Percentiles rank a stretch among this genome's conserved stretches.
Conservation (phyloP, 1,140 invertebrate genomes). For the Drosophila pseudoobscura region DNA sequence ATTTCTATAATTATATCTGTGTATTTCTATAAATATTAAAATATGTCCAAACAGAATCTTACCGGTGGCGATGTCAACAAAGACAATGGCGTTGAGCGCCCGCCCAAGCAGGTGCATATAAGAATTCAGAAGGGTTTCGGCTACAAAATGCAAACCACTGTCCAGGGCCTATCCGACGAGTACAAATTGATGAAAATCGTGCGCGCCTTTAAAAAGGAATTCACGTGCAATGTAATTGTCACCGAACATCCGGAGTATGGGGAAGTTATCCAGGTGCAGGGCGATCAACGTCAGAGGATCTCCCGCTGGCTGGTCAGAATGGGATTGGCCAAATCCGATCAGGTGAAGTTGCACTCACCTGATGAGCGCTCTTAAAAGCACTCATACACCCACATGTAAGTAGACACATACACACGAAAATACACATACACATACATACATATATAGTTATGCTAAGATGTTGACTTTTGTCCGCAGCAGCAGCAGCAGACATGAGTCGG, state of each 20-base stretch:
- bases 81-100: constrained; percentile 87
- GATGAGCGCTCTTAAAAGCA: constrained; percentile 89
- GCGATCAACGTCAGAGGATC: constrained; percentile 97
- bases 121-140: constrained; percentile 98
- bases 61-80: constrained; percentile 90
- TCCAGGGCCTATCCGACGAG: constrained; percentile 94
- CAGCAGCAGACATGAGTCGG: constrained; percentile 26
- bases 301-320: constrained; percentile 96
- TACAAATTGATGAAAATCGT: constrained; percentile 99
- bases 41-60: too few relatives aligned
- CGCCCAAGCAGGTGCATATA: constrained; percentile 99
- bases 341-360: constrained; percentile 94
- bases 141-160: constrained; percentile 98
- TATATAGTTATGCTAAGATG: not conserved
- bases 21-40: too few relatives aligned
- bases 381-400: too few relatives aligned
- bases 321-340: constrained; percentile 94
- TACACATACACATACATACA: too few relatives aligned
- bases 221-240: constrained; percentile 98
- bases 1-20: too few relatives aligned
- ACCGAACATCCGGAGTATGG: constrained; percentile 99
- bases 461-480: not conserved
- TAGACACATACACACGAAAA: too few relatives aligned
- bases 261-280: constrained; percentile 99
- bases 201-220: constrained; percentile 98